Conservation (phyloP, 2,113 vertebrate genomes). For the Gulo gulo region DNA sequence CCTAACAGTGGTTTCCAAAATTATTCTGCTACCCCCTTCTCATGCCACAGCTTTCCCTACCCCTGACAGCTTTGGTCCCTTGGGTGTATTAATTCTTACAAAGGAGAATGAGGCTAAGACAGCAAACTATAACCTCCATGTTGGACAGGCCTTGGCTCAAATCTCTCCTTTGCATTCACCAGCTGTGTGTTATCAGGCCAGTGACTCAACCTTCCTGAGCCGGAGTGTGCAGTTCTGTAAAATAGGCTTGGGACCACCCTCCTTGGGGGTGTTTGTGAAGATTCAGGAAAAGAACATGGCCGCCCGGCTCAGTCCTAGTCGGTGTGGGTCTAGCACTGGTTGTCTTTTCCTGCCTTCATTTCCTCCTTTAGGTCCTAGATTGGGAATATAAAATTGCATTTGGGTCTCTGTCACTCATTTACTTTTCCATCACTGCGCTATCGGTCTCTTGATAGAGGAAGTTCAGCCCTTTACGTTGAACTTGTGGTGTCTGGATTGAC, state of each 20-base stretch:
- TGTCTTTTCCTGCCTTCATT: not conserved
- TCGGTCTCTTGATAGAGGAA: not conserved
- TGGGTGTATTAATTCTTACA: not conserved
- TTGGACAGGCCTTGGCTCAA: not conserved
- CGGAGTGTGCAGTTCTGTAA: not conserved
- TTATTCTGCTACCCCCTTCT: not conserved
- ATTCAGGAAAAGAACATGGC: not conserved
- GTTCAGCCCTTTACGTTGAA: not conserved
- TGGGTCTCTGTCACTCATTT: not conserved
- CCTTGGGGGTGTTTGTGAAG: not conserved
- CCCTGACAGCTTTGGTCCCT: not conserved
- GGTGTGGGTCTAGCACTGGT: not conserved
- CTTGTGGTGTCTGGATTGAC: not conserved
- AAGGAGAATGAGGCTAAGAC: not conserved
- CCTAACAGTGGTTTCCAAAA: not conserved
- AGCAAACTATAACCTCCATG: not conserved
- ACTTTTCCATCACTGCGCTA: not conserved
- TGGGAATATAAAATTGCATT: not conserved
- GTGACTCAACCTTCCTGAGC: not conserved
- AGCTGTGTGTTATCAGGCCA: not conserved
- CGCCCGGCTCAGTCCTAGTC: not conserved
- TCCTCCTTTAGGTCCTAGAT: not conserved
- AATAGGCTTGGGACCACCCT: not conserved
- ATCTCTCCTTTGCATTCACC: not conserved
- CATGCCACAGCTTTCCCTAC: rapidly evolving